phyloP scores from a whole-genome alignment of 2,113 vertebrate species.

The Amia ocellicauda region DNA sequence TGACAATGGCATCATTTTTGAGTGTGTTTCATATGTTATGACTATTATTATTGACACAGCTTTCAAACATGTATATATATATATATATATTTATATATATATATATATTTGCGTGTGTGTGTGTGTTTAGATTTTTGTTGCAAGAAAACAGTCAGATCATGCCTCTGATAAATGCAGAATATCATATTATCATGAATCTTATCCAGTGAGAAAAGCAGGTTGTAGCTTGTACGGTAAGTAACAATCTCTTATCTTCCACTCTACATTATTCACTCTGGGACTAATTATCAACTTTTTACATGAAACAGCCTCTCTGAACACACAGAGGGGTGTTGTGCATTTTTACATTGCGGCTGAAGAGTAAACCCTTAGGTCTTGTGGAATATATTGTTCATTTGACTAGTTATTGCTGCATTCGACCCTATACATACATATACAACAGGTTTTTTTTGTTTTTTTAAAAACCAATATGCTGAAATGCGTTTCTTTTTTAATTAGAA shows the following conservation, averaged over 20 bases:
- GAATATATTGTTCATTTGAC: conserved; percentile 86
- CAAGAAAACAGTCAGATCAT: conserved; percentile 24
- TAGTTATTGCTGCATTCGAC: conserved; percentile 55
- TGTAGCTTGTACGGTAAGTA: conserved; percentile 50
- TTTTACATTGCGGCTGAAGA: conserved; percentile 71
- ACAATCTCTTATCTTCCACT: conserved; percentile 70
- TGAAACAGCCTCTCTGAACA: conserved; percentile 77
- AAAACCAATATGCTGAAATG: conserved; percentile 23
- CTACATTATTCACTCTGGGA: conserved; percentile 93
- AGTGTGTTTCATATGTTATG: background rate
- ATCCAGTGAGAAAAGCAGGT: conserved; percentile 50
- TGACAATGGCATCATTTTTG: background rate
- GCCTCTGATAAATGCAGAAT: conserved; percentile 24
- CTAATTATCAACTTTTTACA: conserved; percentile 96
- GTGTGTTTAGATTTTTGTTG: conserved; percentile 29
- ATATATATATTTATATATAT: too few species aligned
- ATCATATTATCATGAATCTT: conserved; percentile 42
- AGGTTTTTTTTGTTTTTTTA: background rate
- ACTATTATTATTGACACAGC: too few species aligned
- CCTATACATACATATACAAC: conserved; percentile 23
- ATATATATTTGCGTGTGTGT: background rate
- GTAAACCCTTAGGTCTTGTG: conserved; percentile 88
- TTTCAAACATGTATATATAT: too few species aligned
- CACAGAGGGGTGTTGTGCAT: conserved; percentile 61
- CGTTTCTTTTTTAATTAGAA: conserved; percentile 28